Conservation (phyloP, 2,888 invertebrate species). For the Athrips mouffetella region DNA sequence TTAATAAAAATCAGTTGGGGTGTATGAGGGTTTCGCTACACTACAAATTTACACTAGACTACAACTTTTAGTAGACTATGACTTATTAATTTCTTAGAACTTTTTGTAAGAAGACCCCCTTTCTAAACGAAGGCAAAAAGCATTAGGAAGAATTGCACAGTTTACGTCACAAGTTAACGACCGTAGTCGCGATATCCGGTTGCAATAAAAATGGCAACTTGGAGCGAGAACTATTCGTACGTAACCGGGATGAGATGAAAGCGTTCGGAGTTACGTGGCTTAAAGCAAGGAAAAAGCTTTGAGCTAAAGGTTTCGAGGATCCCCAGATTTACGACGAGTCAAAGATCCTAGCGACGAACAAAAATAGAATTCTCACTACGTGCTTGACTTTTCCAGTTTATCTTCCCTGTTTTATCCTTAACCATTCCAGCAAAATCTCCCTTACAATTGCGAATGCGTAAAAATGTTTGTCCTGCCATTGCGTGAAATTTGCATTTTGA, state of each 20-base stretch:
- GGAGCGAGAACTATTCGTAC: conserved; percentile 19
- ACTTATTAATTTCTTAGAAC: background rate
- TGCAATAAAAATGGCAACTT: conserved; percentile 29
- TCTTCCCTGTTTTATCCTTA: conserved; percentile 1
- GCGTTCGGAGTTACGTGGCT: conserved; percentile 14
- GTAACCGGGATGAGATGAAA: conserved; percentile 17
- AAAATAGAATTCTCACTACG: background rate
- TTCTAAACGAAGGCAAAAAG: background rate
- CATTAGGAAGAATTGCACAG: background rate
- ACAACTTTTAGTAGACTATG: background rate
- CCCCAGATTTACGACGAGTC: conserved; percentile 12
- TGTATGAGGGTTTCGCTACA: too few relatives aligned
- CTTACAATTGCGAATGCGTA: conserved; percentile 2
- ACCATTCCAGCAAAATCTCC: background rate
- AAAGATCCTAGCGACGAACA: conserved; percentile 9
- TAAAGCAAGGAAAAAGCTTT: conserved; percentile 10
- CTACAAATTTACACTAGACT: too few relatives aligned
- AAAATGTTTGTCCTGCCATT: conserved; percentile 2
- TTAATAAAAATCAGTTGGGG: too few relatives aligned
- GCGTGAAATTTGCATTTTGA: conserved; percentile 9
- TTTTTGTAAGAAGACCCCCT: background rate
- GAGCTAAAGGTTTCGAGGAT: conserved; percentile 14
- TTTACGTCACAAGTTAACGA: conserved; percentile 24
- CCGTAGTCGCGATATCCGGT: conserved; percentile 26
- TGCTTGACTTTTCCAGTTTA: background rate